These are phyloP conservation scores for Crambe crambe DNA, from an alignment of 37 sponge, comb jelly and placozoan genomes.

Conservation along the genomic window DNA sequence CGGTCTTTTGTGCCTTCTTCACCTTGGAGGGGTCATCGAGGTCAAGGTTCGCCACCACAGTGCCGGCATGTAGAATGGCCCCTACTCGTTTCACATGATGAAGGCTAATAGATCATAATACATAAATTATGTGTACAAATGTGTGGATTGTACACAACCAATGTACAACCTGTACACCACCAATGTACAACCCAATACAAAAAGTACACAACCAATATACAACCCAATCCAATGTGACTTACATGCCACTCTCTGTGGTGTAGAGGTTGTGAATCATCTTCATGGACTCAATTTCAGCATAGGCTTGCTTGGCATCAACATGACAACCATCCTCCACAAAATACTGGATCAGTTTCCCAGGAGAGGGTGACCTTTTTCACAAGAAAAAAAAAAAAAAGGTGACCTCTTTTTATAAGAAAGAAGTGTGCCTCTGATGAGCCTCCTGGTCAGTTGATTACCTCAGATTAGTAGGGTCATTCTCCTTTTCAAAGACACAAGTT, in stretches of 20 bases:
- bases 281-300: slow-evolving; percentile 98
- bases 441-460: slow-evolving; percentile 57
- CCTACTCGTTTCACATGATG: slow-evolving; percentile 82
- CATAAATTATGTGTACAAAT: not conserved
- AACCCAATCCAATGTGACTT: too few species aligned
- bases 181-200: not conserved
- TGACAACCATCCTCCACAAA: slow-evolving; percentile 85
- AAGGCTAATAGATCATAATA: slow-evolving; percentile 33
- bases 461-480: slow-evolving; percentile 89
- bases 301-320: slow-evolving; percentile 68
- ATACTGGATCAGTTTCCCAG: slow-evolving; percentile 93
- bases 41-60: slow-evolving; percentile 83
- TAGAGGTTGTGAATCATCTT: slow-evolving; percentile 88
- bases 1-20: slow-evolving; percentile 52
- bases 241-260: slow-evolving; percentile 80
- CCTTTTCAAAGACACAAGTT: slow-evolving; percentile 96
- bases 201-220: not conserved
- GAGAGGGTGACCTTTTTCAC: slow-evolving; percentile 70
- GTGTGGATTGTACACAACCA: too few species aligned
- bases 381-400: not conserved
- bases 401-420: slow-evolving; percentile 1
- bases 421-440: not conserved
- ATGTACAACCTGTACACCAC: too few species aligned
- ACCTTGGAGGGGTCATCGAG: slow-evolving; percentile 85
- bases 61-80: slow-evolving; percentile 89